These are phyloP conservation scores for Thymelicus sylvestris DNA, from an alignment of 2,888 invertebrate species.

Conservation along the genomic window DNA sequence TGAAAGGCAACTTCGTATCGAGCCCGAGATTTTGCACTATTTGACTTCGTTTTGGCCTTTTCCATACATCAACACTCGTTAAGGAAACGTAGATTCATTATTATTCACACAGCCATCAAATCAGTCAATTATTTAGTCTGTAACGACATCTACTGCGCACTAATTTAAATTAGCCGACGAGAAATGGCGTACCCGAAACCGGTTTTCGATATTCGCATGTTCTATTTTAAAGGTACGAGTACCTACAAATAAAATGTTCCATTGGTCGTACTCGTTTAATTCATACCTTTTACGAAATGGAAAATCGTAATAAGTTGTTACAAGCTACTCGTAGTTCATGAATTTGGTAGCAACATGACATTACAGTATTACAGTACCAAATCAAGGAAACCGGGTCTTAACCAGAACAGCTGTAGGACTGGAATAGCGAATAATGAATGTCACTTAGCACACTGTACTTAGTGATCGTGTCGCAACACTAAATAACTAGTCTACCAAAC, in stretches of 20 bases:
- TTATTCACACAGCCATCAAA: slow-evolving; percentile 32
- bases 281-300: slow-evolving; percentile 15
- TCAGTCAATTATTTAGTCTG: not conserved
- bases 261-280: not conserved
- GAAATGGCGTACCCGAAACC: slow-evolving; percentile 1
- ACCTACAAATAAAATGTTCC: not conserved
- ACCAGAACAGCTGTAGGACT: slow-evolving; percentile 49
- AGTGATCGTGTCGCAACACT: slow-evolving; percentile 56
- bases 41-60: slow-evolving; percentile 38
- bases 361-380: slow-evolving; percentile 46
- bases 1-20: slow-evolving; percentile 51
- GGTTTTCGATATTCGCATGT: slow-evolving; percentile 2
- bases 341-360: slow-evolving; percentile 38
- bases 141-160: slow-evolving; percentile 1
- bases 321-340: slow-evolving; percentile 31
- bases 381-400: slow-evolving; percentile 44
- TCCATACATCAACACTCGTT: slow-evolving; percentile 39
- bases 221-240: slow-evolving; percentile 16
- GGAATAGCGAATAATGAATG: slow-evolving; percentile 56
- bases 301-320: slow-evolving; percentile 18
- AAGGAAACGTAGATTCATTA: slow-evolving; percentile 42
- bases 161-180: slow-evolving; percentile 4
- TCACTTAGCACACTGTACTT: slow-evolving; percentile 55
- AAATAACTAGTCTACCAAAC: slow-evolving; percentile 47
- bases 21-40: slow-evolving; percentile 36